Percentiles rank a stretch among this genome's conserved stretches.
phyloP scores from a whole-genome alignment of 1,140 invertebrate genomes.

The Lerema accius region DNA sequence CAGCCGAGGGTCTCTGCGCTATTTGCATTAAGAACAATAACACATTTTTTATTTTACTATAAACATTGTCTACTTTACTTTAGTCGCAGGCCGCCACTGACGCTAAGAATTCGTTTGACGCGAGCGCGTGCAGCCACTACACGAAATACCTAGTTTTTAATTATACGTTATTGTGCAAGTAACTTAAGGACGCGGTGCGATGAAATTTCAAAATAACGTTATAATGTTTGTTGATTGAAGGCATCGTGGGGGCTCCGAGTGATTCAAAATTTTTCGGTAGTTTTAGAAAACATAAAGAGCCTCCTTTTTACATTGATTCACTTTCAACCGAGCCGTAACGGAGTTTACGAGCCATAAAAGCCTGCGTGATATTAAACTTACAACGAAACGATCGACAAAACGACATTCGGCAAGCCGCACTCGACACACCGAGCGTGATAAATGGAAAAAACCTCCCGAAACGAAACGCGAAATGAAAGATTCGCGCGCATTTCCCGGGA shows the following conservation, averaged over 20 bases:
- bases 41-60: conserved; percentile 20
- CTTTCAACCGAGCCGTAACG: conserved; percentile 9
- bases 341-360: conserved; percentile 22
- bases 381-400: conserved; percentile 25
- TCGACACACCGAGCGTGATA: conserved; percentile 7
- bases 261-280: too few species aligned
- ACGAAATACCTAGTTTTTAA: too few species aligned
- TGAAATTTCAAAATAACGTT: too few species aligned
- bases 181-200: too few species aligned
- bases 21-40: conserved; percentile 21
- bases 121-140: too few species aligned
- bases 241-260: too few species aligned
- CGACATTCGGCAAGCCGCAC: conserved; percentile 16
- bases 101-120: neutral
- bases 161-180: too few species aligned
- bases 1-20: neutral
- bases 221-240: too few species aligned
- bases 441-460: conserved; percentile 24
- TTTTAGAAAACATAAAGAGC: too few species aligned
- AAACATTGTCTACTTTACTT: conserved; percentile 2
- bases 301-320: conserved; percentile 5
- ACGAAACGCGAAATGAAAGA: conserved; percentile 19
- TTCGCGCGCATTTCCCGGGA: conserved; percentile 16
- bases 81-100: neutral
- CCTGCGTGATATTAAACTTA: conserved; percentile 17